phyloP scores from a whole-genome alignment of 1,140 invertebrate genomes.

The Nephotettix cincticeps region DNA sequence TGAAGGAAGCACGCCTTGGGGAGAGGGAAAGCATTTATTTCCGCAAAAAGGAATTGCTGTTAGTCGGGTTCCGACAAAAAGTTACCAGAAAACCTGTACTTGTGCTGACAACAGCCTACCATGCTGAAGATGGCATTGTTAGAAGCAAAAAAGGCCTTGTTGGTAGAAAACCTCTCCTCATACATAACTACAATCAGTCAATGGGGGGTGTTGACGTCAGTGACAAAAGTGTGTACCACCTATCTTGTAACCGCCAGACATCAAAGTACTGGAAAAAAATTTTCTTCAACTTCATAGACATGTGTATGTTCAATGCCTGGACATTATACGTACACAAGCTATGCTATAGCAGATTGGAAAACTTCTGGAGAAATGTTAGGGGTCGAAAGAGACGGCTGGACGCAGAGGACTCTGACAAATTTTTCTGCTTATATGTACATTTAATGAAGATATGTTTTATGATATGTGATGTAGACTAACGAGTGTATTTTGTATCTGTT shows the following conservation, averaged over 20 bases:
- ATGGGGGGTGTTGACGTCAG: conserved; percentile 7
- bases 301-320: neutral
- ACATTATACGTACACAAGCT: neutral
- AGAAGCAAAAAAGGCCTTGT: conserved; percentile 4
- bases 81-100: neutral
- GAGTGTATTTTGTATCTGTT: too few relatives aligned
- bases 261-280: conserved; percentile 7
- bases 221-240: neutral
- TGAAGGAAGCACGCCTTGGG: neutral
- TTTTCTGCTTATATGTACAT: too few relatives aligned
- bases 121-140: neutral
- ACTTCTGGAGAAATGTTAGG: neutral
- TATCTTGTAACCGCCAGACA: neutral
- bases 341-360: neutral
- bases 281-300: neutral
- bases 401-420: too few relatives aligned
- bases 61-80: conserved; percentile 15
- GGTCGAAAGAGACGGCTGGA: neutral
- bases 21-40: neutral
- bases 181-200: neutral
- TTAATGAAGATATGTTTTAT: too few relatives aligned
- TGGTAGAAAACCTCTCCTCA: conserved; percentile 4
- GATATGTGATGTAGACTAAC: too few relatives aligned
- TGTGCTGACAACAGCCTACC: neutral
- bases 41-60: neutral